Evolutionary conservation across 2,888 invertebrate species (phyloP), one percentile per base, ranked within the genome.

Genomic region (Pheosia gnoma): DNA sequence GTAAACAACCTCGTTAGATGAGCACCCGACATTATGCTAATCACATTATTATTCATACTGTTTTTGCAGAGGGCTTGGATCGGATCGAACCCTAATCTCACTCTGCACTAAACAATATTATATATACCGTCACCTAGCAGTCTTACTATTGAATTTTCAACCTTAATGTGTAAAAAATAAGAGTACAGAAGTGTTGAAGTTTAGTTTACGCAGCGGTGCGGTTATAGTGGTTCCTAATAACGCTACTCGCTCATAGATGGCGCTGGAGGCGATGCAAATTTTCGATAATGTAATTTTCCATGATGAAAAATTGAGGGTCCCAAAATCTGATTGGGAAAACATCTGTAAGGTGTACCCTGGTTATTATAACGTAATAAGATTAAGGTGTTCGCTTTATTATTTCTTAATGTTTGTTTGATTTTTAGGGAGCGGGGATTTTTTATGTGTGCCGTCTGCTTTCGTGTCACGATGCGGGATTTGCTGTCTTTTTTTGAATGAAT

Each of bases 1-100:
- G 88, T 85, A 91, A 90, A 91, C 86, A 90, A 84, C 80, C 84
- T 86, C 81, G 83, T 86, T 85, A 85, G 86, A 88, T 80, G 82
- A 81, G 80, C 86, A 85, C 77, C 79, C 82, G 84, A 90, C 90
- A 90, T 91, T 91, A 93, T 93, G 93, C 88, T 88, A 90, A 92
- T 92, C 82, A 81, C 77, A 91, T 92, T 93, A 93, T 92, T 92
- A 93, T 92, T 92, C 93, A 93, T 91, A 88, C 87, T 91, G 92
- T 92, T 91, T 93, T 91, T 90, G 86, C 83, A 87, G 83, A 92
- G 92, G 90, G 93, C 86, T 82, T 76, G 70, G 77, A 82, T 80
- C 82, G 83, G 80, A 85, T 80, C 80, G 83, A 81, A 81, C 78
- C 88, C 90, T 91, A 91, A 92, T 93, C 91, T 90, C 81, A 78